These are phyloP conservation scores for Antheraea mylitta DNA, from an alignment of 1,140 invertebrate genomes.

Conservation along the genomic window DNA sequence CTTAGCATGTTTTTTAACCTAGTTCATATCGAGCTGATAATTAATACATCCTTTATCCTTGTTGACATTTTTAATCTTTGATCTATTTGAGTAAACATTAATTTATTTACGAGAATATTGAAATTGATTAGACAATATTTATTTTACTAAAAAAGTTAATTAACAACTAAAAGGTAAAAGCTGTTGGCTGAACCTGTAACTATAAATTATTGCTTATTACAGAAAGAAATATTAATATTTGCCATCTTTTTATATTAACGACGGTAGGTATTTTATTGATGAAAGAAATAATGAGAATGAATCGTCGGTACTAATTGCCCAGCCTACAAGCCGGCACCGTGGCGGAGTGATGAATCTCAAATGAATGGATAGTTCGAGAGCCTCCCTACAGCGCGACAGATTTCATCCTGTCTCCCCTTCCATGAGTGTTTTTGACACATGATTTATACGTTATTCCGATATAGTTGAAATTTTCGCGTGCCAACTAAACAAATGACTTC, in stretches of 20 bases:
- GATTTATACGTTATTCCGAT: slow-evolving; percentile 38
- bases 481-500: neutral
- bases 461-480: neutral
- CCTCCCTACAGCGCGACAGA: slow-evolving; percentile 35
- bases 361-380: slow-evolving; percentile 43
- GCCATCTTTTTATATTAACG: slow-evolving; percentile 15
- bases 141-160: slow-evolving; percentile 2
- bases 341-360: slow-evolving; percentile 45
- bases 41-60: no score
- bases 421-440: slow-evolving; percentile 47
- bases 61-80: no score
- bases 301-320: slow-evolving; percentile 42
- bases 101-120: neutral
- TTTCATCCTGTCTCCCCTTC: slow-evolving; percentile 33
- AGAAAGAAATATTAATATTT: slow-evolving; percentile 13
- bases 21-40: no score
- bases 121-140: neutral
- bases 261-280: slow-evolving; percentile 17
- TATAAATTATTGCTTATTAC: slow-evolving; percentile 4
- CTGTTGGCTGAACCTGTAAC: neutral
- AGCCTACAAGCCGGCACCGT: slow-evolving; percentile 29
- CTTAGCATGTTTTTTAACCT: no score
- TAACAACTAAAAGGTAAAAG: neutral
- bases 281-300: slow-evolving; percentile 36
- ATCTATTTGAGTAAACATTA: neutral